A percentile compares a stretch with the other conserved stretches of the same genome.
Conservation (phyloP, 2,113 vertebrate genomes). For the Pseudolaguvia tuberculata region DNA sequence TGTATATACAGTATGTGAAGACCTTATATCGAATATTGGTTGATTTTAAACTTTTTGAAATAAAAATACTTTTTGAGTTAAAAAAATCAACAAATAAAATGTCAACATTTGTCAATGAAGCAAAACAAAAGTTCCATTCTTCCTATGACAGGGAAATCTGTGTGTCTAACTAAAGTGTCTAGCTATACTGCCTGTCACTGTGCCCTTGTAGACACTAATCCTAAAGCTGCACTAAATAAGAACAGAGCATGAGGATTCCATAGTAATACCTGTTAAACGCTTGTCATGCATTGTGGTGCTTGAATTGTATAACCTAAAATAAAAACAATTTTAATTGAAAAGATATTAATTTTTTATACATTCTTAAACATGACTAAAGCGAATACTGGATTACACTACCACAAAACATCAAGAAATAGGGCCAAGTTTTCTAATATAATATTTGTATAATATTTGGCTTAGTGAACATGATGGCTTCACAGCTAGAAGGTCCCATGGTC, state of each 20-base stretch:
- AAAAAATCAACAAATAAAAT: not conserved
- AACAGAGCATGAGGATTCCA: constrained; percentile 12
- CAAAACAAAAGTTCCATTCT: not conserved
- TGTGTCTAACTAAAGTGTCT: not conserved
- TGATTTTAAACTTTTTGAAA: not conserved
- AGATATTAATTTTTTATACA: not conserved
- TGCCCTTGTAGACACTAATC: constrained; percentile 17
- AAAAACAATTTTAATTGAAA: not conserved
- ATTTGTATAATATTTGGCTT: too few species aligned
- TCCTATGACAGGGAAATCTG: not conserved
- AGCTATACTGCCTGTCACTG: not conserved
- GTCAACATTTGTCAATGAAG: not conserved
- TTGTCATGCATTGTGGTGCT: not conserved
- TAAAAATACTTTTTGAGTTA: not conserved
- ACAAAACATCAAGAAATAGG: not conserved
- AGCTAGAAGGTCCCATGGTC: too few species aligned
- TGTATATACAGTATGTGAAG: constrained; percentile 24
- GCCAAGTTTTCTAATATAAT: not conserved
- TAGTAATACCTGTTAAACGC: not conserved
- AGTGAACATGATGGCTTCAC: too few species aligned
- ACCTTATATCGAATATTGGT: not conserved
- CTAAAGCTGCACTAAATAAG: constrained; percentile 15
- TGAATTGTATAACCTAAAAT: not conserved
- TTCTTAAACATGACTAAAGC: not conserved
- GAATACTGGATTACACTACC: not conserved